Evolutionary conservation across 2,113 vertebrate genomes (phyloP).

Genomic region (Puma concolor): DNA sequence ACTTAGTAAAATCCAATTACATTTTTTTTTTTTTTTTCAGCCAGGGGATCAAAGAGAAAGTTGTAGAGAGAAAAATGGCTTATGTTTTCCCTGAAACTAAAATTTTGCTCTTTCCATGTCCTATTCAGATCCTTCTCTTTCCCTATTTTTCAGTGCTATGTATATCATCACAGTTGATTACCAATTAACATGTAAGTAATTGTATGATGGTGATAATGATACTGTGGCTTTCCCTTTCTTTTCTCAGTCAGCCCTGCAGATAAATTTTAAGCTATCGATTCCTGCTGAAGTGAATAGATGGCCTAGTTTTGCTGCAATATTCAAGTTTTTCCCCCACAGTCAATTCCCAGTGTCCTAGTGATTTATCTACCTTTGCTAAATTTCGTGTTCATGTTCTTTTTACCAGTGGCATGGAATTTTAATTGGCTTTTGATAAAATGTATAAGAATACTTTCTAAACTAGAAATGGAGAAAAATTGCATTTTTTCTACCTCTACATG

Average conservation of each 20-base stretch:
- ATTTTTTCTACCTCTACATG: constrained; percentile 9
- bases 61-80: not conserved
- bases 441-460: constrained; percentile 44
- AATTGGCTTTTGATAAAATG: constrained; percentile 68
- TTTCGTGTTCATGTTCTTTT: constrained; percentile 71
- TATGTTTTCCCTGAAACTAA: constrained; percentile 7
- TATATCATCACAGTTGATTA: not conserved
- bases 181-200: constrained; percentile 50
- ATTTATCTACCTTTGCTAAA: constrained; percentile 78
- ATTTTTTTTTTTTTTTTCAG: not conserved
- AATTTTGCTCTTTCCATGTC: not conserved
- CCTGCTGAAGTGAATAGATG: constrained; percentile 67
- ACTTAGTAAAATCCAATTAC: constrained; percentile 3
- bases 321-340: constrained; percentile 32
- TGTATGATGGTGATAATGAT: not conserved
- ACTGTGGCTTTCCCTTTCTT: not conserved
- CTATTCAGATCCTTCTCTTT: not conserved
- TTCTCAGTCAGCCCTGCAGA: constrained; percentile 24
- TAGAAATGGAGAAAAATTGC: constrained; percentile 22
- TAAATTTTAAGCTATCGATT: constrained; percentile 71
- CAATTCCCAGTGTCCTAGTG: constrained; percentile 67
- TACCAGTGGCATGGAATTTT: constrained; percentile 70
- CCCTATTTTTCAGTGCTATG: not conserved
- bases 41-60: not conserved
- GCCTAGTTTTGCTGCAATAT: constrained; percentile 68